Evolutionary conservation across 2,888 invertebrate genomes (phyloP).

Genomic region (Tetragonisca angustula): DNA sequence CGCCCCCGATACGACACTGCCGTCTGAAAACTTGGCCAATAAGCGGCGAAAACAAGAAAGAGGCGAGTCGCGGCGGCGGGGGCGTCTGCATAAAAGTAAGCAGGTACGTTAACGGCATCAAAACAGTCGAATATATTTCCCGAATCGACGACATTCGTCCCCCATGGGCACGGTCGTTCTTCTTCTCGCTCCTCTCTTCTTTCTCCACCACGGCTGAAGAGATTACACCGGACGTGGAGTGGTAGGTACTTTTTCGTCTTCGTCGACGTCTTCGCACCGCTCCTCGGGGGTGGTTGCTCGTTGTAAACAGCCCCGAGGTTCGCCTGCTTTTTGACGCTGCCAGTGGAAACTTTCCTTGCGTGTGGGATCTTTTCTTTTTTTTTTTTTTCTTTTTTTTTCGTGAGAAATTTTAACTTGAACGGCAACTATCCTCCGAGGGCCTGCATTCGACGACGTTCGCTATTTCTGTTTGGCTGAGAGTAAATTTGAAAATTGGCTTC

Average conservation of each 20-base stretch:
- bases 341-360: not conserved
- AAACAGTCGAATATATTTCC: constrained; percentile 75
- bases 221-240: constrained; percentile 19
- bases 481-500: too few species aligned
- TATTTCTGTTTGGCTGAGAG: too few species aligned
- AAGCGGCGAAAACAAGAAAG: constrained; percentile 79
- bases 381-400: too few species aligned
- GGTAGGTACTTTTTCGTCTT: constrained; percentile 25
- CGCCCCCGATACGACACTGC: constrained; percentile 74
- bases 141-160: constrained; percentile 52
- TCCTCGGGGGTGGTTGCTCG: not conserved
- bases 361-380: too few species aligned
- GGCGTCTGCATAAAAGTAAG: constrained; percentile 69
- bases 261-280: not conserved
- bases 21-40: constrained; percentile 79
- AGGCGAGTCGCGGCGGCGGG: constrained; percentile 57
- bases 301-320: not conserved
- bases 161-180: constrained; percentile 18
- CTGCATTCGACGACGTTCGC: too few species aligned
- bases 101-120: constrained; percentile 75
- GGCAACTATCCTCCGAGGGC: too few species aligned
- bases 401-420: too few species aligned
- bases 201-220: not conserved
- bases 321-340: not conserved
- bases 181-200: constrained; percentile 35